Conservation (phyloP, 2,888 invertebrate genomes). For the Protonemura montana region DNA sequence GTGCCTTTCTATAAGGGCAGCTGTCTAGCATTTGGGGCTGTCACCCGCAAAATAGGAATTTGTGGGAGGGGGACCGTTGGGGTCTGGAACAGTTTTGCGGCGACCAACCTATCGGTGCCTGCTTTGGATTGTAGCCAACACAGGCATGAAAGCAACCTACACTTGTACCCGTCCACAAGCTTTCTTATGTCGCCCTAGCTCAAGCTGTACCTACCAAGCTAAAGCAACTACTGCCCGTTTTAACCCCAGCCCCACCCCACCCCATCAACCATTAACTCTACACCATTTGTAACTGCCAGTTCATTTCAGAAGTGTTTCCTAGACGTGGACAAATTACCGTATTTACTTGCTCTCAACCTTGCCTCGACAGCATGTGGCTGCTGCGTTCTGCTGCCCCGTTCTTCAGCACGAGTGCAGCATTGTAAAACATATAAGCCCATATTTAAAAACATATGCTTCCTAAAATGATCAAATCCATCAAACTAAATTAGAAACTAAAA, state of each 20-base stretch:
- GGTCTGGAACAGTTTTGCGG: background rate
- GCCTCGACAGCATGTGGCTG: background rate
- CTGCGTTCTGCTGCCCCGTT: background rate
- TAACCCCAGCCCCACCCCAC: too few relatives aligned
- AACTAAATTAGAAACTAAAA: slow-evolving; percentile 7
- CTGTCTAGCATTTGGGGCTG: background rate
- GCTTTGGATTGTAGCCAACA: slow-evolving; percentile 17
- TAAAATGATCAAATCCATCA: slow-evolving; percentile 12
- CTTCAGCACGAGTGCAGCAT: background rate
- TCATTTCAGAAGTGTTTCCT: slow-evolving; percentile 34
- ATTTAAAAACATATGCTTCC: background rate
- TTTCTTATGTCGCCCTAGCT: slow-evolving; percentile 9
- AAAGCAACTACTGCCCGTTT: slow-evolving; percentile 7
- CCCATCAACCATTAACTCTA: slow-evolving; percentile 27
- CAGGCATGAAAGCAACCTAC: slow-evolving; percentile 13
- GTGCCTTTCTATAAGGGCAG: background rate
- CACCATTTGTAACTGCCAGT: slow-evolving; percentile 41
- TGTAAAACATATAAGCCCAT: background rate
- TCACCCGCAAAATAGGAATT: background rate
- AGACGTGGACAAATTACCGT: slow-evolving; percentile 42
- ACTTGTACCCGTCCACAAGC: slow-evolving; percentile 14
- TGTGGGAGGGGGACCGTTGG: background rate
- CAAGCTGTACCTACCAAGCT: background rate
- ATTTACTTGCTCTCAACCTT: slow-evolving; percentile 29
- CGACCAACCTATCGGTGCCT: background rate